Percentiles rank a stretch among this genome's conserved stretches.
Evolutionary conservation across 2,888 invertebrate genomes (phyloP).

Genomic region (Lottia scabra): DNA sequence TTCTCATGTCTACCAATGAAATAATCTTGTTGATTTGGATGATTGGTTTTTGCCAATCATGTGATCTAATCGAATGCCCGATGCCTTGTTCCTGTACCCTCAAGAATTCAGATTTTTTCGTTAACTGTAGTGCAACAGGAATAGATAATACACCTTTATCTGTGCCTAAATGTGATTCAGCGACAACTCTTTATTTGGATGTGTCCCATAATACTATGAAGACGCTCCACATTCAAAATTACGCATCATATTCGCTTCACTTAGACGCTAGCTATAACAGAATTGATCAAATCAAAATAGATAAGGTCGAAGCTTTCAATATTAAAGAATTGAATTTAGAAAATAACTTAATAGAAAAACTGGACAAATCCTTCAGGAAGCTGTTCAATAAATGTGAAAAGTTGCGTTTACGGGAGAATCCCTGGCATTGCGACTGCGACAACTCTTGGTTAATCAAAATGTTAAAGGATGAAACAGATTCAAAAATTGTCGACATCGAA

Average conservation of each 20-base stretch:
- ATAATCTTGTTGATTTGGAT: neutral
- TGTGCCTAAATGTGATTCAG: neutral
- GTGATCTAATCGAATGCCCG: neutral
- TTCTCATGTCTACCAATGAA: no score
- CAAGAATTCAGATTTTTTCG: neutral
- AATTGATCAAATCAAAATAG: neutral
- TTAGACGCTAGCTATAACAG: neutral
- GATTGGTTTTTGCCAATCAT: neutral
- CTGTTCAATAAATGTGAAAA: neutral
- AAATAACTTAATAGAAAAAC: neutral
- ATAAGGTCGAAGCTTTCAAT: neutral
- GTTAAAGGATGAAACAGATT: neutral
- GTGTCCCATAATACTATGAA: neutral
- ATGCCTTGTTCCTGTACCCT: neutral
- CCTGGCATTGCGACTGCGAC: neutral
- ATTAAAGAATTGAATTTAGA: neutral
- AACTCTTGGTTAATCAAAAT: neutral
- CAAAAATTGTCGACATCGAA: neutral
- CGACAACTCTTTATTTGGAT: neutral
- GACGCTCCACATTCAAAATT: neutral
- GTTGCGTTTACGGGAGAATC: neutral
- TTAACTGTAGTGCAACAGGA: neutral
- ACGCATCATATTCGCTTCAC: neutral
- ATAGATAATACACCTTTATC: neutral
- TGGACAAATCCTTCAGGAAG: neutral